Conservation (phyloP, 2,113 vertebrate species). For the Stercorarius parasiticus region DNA sequence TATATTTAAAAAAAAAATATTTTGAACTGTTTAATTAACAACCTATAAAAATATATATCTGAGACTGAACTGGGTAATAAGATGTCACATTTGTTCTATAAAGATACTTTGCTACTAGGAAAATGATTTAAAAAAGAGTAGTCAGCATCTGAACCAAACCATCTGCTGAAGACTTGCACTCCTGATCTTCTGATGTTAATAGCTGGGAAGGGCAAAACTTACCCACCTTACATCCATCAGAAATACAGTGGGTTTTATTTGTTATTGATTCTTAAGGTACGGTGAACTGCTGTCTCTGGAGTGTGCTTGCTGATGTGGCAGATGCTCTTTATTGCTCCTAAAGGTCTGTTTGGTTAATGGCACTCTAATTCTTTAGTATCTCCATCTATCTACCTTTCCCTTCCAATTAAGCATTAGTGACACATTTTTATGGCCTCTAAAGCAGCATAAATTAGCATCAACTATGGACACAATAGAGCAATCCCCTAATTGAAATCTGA, state of each 20-base stretch:
- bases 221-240: not conserved
- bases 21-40: slow-evolving; percentile 71
- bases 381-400: slow-evolving; percentile 66
- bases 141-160: slow-evolving; percentile 48
- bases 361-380: slow-evolving; percentile 70
- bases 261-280: slow-evolving; percentile 55
- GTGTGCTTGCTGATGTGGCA: slow-evolving; percentile 46
- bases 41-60: slow-evolving; percentile 49
- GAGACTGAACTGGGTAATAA: slow-evolving; percentile 50
- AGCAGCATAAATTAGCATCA: slow-evolving; percentile 67
- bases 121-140: slow-evolving; percentile 58
- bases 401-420: slow-evolving; percentile 73
- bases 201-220: slow-evolving; percentile 50
- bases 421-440: slow-evolving; percentile 73
- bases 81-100: slow-evolving; percentile 57
- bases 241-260: slow-evolving; percentile 55
- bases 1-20: not conserved
- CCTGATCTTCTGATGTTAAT: slow-evolving; percentile 16
- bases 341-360: slow-evolving; percentile 72
- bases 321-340: slow-evolving; percentile 74
- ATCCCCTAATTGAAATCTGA: slow-evolving; percentile 29
- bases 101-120: slow-evolving; percentile 53
- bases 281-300: slow-evolving; percentile 18
- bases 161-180: slow-evolving; percentile 24
- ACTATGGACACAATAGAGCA: slow-evolving; percentile 48